Evolutionary conservation across 1,140 invertebrate genomes (phyloP).

Genomic region (Coptotermes formosanus): DNA sequence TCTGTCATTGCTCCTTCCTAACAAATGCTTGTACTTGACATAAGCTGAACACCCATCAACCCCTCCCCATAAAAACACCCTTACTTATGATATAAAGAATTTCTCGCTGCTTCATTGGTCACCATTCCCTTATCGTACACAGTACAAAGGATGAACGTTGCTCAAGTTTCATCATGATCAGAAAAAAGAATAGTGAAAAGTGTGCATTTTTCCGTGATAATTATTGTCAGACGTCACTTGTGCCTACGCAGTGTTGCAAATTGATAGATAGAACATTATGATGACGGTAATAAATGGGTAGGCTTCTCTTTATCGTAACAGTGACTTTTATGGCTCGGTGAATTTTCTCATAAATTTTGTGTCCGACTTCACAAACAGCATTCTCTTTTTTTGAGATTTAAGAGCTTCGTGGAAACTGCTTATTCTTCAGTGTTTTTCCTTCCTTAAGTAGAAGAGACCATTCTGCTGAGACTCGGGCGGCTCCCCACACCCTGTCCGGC

Average conservation of each 20-base stretch:
- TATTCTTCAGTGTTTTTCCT: no score
- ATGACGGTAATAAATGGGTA: not conserved
- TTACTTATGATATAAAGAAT: constrained; percentile 18
- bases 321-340: no score
- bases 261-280: not conserved
- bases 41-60: not conserved
- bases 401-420: no score
- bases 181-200: not conserved
- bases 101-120: constrained; percentile 8
- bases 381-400: no score
- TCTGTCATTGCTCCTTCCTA: not conserved
- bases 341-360: no score
- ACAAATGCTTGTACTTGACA: no score
- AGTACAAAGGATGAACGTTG: not conserved
- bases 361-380: no score
- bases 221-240: not conserved
- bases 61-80: not conserved
- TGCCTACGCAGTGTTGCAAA: not conserved
- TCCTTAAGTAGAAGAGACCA: no score
- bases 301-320: no score
- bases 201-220: not conserved
- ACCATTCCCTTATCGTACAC: not conserved
- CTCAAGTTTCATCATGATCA: not conserved
- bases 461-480: no score
- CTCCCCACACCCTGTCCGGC: no score